Evolutionary conservation across 2,113 vertebrate species (phyloP).

Genomic region (Pseudopipra pipra): DNA sequence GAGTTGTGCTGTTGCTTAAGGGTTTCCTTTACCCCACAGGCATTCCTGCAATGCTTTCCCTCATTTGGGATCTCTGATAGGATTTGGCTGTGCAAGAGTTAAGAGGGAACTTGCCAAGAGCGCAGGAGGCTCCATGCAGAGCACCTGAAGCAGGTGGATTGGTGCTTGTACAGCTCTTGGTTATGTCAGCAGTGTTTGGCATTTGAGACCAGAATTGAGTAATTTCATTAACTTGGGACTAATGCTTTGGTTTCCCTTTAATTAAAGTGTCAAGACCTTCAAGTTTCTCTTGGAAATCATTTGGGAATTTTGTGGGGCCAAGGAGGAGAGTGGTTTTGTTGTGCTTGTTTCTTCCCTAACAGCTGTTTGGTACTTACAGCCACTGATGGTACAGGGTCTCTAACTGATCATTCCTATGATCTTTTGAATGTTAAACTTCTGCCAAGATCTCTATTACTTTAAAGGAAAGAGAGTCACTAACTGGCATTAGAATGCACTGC

Average conservation of each 20-base stretch:
- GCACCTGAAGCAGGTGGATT: fast-evolving
- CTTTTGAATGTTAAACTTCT: not conserved
- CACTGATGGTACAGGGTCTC: fast-evolving
- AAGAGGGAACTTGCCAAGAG: not conserved
- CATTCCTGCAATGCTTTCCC: not conserved
- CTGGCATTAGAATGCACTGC: not conserved
- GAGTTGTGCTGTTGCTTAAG: not conserved
- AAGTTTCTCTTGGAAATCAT: not conserved
- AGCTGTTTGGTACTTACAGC: not conserved
- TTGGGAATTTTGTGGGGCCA: not conserved
- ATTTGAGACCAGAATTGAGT: not conserved
- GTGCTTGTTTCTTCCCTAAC: not conserved
- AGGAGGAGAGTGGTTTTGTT: not conserved
- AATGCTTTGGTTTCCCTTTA: not conserved
- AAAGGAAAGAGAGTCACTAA: not conserved
- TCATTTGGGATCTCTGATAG: not conserved
- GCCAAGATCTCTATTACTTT: not conserved
- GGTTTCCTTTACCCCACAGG: not conserved
- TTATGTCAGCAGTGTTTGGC: not conserved
- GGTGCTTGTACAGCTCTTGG: not conserved
- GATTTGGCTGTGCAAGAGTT: not conserved
- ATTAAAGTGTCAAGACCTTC: not conserved
- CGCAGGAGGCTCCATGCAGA: not conserved
- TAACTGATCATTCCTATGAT: too few species aligned
- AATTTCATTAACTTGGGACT: not conserved